Base-by-base conservation (phyloP, 2,888 invertebrate species). In the Platypus cylindrus region DNA sequence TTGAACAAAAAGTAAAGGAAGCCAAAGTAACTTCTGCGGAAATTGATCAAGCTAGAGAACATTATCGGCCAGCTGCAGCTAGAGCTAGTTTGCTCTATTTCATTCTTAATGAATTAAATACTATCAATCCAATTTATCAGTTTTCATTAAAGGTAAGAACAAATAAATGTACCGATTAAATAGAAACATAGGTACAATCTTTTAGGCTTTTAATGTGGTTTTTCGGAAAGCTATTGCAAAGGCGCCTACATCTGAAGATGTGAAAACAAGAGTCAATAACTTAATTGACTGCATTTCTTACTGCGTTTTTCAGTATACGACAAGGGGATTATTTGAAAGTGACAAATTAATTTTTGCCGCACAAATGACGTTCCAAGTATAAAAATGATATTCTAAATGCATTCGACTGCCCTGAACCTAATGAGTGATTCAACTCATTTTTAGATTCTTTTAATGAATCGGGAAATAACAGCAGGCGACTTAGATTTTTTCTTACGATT, bases 81-180 rank as follows among this genome's bases (percentile, higher is more conserved):
- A 69, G 94, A 53, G 93, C 94, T 0, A 93, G 93, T 34, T 68
- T 95, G 3, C 67, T 95, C 0, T 95, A 95, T 62, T 95, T 95
- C 54, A 93, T 95, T 47, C 65, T 95, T 24, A 94, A 94, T 55
- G 94, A 95, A 48, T 67, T 95, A 38, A 87, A 91, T 62, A 91
- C 89, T 18, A 93, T 95, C 42, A 93, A 94, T 64, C 91, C 91
- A 1, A 93, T 95, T 51, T 95, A 95, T 60, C 93, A 94, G 59
- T 95, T 95, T 64, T 94, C 94, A 9, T 66, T 95, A 40, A 94
- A 95, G 74, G 89, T 81, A 59, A 36, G 28, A n/a, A n/a, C n/a
- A n/a, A n/a, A n/a, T n/a, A n/a, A n/a, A n/a, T n/a, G n/a, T n/a
- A n/a, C n/a, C n/a, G 17, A 20, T 8, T 7, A 5, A 13, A 4